Percentiles rank a stretch among this genome's conserved stretches.
phyloP scores from a whole-genome alignment of 2,888 invertebrate genomes.

The Drosophila multiciliata region DNA sequence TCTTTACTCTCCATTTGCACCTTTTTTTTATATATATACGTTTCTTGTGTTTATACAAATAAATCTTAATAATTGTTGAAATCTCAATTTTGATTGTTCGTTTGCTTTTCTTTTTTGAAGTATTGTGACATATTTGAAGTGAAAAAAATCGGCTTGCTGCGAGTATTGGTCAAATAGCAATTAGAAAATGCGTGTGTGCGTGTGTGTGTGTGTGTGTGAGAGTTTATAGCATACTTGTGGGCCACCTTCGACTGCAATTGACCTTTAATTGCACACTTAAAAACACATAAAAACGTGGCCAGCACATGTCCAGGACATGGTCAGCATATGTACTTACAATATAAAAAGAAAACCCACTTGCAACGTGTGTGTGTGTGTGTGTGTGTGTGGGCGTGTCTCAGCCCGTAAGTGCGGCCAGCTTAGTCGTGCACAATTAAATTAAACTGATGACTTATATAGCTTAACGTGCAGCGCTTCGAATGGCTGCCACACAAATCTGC shows the following conservation, averaged over 20 bases:
- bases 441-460: constrained; percentile 76
- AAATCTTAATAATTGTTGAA: too few relatives aligned
- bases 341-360: constrained; percentile 38
- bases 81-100: constrained; percentile 14
- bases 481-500: constrained; percentile 5
- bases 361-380: constrained; percentile 13
- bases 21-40: neutral
- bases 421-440: constrained; percentile 77
- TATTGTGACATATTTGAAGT: constrained; percentile 1
- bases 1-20: constrained; percentile 23
- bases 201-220: constrained; percentile 8
- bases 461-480: constrained; percentile 52
- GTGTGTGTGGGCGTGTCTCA: constrained; percentile 26
- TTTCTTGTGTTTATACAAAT: neutral
- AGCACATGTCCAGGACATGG: constrained; percentile 56
- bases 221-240: constrained; percentile 61
- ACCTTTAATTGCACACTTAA: constrained; percentile 81
- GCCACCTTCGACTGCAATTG: constrained; percentile 72
- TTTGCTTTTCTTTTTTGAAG: neutral
- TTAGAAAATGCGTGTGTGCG: constrained; percentile 34
- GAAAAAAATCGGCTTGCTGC: constrained; percentile 22
- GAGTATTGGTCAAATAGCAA: constrained; percentile 45
- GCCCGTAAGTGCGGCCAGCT: constrained; percentile 63
- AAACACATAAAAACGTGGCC: constrained; percentile 78
- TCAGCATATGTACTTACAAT: constrained; percentile 43